Evolutionary conservation across 2,113 vertebrate genomes (phyloP).

Genomic region (Tupaia chinensis): DNA sequence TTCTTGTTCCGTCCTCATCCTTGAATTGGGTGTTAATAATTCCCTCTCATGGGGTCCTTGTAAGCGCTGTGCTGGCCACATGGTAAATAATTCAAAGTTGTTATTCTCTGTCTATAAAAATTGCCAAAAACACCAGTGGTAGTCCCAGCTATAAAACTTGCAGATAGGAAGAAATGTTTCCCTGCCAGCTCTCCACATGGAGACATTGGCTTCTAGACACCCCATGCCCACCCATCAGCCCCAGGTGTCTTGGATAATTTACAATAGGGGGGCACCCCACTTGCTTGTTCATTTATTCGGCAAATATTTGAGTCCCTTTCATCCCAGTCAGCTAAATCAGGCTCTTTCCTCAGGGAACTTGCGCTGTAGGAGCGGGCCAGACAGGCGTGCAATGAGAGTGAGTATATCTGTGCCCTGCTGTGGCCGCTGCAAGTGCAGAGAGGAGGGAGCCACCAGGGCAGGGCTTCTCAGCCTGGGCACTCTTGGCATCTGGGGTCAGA

Average conservation of each 20-base stretch:
- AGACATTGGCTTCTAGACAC: neutral
- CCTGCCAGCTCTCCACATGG: neutral
- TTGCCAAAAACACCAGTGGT: neutral
- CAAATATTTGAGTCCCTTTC: neutral
- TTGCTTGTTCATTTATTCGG: neutral
- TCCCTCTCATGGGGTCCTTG: neutral
- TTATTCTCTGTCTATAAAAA: neutral
- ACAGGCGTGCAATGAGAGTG: neutral
- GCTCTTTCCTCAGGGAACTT: neutral
- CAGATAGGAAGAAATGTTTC: neutral
- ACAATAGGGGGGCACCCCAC: neutral
- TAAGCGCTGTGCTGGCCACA: neutral
- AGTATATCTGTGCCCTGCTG: rapidly evolving
- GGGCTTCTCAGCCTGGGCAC: neutral
- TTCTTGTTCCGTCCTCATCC: neutral
- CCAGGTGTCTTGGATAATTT: neutral
- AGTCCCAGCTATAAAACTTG: neutral
- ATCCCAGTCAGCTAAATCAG: neutral
- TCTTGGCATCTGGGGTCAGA: neutral
- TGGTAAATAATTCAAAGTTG: neutral
- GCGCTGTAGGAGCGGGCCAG: neutral
- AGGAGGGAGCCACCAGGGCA: neutral
- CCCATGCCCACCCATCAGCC: neutral
- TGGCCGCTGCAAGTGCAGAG: neutral
- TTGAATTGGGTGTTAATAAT: neutral